A percentile compares a stretch with the other conserved stretches of the same genome.
These are phyloP conservation scores for Drosophila watanabei DNA, from an alignment of 1,140 invertebrate species.

Conservation along the genomic window DNA sequence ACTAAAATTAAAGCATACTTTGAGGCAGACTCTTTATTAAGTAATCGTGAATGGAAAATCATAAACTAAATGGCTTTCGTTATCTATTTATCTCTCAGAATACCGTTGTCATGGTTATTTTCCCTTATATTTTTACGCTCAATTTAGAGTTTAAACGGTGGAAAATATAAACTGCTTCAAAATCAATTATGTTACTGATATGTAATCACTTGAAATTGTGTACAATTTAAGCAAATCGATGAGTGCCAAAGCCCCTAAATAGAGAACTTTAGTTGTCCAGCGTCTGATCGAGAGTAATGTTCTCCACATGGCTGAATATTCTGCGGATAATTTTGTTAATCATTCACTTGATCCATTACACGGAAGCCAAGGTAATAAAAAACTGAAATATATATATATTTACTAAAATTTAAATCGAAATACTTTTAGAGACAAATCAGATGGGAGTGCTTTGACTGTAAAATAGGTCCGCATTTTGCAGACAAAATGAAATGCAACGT, in stretches of 20 bases:
- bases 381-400: background rate
- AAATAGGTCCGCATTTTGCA: background rate
- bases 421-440: conserved; percentile 7
- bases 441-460: conserved; percentile 47
- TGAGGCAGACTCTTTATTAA: background rate
- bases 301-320: conserved; percentile 5
- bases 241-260: background rate
- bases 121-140: background rate
- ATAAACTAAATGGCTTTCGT: background rate
- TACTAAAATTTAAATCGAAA: background rate
- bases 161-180: background rate
- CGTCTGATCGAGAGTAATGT: conserved; percentile 19
- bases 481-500: conserved; percentile 25
- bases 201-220: background rate
- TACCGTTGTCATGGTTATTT: background rate
- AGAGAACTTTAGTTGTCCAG: conserved; percentile 2
- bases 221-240: background rate
- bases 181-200: conserved; percentile 22
- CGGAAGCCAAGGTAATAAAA: conserved; percentile 20
- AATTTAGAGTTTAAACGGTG: background rate
- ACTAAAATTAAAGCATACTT: conserved; percentile 17
- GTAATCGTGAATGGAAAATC: conserved; percentile 1
- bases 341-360: conserved; percentile 7
- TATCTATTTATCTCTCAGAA: background rate
- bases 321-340: conserved; percentile 15